Evolutionary conservation across 2,113 vertebrate genomes (phyloP).

Genomic region (Tychaedon coryphoeus): DNA sequence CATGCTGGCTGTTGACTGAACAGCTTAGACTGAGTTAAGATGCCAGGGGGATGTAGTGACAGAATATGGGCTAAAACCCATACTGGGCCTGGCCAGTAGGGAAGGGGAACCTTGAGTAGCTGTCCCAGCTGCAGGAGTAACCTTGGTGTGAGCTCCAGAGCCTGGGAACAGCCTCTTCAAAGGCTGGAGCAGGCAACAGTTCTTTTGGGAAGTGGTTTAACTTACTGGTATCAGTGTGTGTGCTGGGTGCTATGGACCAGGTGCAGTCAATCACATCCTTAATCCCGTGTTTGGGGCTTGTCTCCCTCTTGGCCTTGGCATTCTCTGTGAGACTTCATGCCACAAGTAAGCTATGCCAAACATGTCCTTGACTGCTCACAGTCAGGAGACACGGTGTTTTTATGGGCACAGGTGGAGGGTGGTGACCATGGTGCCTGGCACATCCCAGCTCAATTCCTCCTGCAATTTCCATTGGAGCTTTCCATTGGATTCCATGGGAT

Average conservation of each 20-base stretch:
- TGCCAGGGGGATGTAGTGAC: not conserved
- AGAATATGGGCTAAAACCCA: not conserved
- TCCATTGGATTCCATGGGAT: no score
- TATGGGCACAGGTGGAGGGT: not conserved
- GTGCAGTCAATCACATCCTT: not conserved
- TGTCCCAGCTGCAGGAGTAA: not conserved
- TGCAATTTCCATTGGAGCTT: not conserved
- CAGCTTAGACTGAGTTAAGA: not conserved
- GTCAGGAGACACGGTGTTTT: not conserved
- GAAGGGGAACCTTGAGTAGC: not conserved
- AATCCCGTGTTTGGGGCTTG: not conserved
- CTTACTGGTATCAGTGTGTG: not conserved
- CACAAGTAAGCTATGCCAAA: not conserved
- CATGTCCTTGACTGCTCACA: not conserved
- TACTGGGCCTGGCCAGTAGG: not conserved
- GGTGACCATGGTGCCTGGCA: not conserved
- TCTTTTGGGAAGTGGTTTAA: not conserved
- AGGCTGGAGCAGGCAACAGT: accelerated
- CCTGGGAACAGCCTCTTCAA: not conserved
- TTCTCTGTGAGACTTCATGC: not conserved
- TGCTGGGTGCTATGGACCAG: not conserved
- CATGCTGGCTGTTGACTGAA: not conserved
- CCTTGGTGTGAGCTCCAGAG: not conserved
- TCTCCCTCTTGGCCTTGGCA: not conserved
- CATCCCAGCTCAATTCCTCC: not conserved